phyloP scores from a whole-genome alignment of 92 coral and sea anemone genomes.

The Siderastrea siderea region DNA sequence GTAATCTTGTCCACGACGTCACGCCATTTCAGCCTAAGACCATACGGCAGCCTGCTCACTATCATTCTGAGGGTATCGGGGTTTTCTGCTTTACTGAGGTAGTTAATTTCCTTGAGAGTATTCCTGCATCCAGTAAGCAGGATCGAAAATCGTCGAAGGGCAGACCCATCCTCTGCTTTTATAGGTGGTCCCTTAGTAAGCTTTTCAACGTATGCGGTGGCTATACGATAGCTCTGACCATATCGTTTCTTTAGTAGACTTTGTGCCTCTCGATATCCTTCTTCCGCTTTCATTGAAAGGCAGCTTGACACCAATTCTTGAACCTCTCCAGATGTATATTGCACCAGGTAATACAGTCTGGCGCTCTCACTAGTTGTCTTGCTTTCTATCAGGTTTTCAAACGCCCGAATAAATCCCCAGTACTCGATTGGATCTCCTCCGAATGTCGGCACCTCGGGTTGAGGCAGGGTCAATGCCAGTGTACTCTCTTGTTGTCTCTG shows the following conservation, averaged over 20 bases:
- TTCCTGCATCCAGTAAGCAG: slow-evolving; percentile 78
- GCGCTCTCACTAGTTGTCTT: slow-evolving; percentile 63
- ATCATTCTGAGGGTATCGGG: slow-evolving; percentile 51
- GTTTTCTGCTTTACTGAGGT: slow-evolving; percentile 38
- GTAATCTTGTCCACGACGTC: slow-evolving; percentile 67
- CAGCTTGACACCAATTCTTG: slow-evolving; percentile 79
- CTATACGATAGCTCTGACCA: slow-evolving; percentile 76
- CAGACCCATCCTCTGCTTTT: slow-evolving; percentile 71
- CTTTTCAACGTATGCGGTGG: slow-evolving; percentile 64
- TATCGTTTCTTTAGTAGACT: slow-evolving; percentile 51
- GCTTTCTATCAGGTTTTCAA: slow-evolving; percentile 71
- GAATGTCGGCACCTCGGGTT: slow-evolving; percentile 68
- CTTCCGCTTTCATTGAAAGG: slow-evolving; percentile 60
- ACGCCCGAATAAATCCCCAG: slow-evolving; percentile 70
- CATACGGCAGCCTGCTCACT: slow-evolving; percentile 64
- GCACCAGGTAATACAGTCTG: slow-evolving; percentile 70
- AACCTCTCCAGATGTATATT: slow-evolving; percentile 70
- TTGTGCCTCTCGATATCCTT: slow-evolving; percentile 61
- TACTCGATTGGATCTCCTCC: slow-evolving; percentile 72
- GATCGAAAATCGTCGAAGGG: slow-evolving; percentile 71
- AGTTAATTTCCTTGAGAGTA: slow-evolving; percentile 71
- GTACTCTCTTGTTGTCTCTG: slow-evolving; percentile 67
- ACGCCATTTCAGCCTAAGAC: slow-evolving; percentile 66
- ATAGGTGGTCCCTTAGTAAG: slow-evolving; percentile 55
- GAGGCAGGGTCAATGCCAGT: slow-evolving; percentile 73